Base-by-base conservation (phyloP, 1,140 invertebrate genomes). In the Goniozus legneri region DNA sequence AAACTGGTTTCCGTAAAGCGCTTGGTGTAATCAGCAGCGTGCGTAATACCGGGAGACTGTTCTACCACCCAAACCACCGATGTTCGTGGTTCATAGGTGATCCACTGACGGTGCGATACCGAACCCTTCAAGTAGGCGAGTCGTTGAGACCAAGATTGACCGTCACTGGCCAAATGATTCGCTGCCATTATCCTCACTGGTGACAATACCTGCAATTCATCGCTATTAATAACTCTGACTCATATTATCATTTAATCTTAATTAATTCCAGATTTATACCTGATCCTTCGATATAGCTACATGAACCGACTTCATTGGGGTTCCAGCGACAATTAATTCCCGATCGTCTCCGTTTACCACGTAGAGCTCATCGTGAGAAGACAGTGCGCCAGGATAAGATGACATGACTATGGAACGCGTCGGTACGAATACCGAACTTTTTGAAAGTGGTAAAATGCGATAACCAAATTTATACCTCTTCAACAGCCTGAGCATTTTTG, bases 351-450 rank as follows among this genome's bases (percentile, higher is more conserved):
- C 80, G 24, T 27, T 27, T 3, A 84, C 60, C 6, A 80, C 66
- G 63, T 95, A 95, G 68, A 88, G 94, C 60, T 96, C 93, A 69
- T 97, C 93, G 35, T 87, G 85, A 20, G 92, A 95, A 24, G 85
- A 86, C 1, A 97, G 62, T 1, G 86, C 81, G 12, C 89, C 94
- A 0, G 94, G 92, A 70, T 95, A 97, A 0, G 92, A 89, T 1
- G 92, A 89, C 44, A 91, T 81, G 6, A 82, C 79, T 3, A 78
- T 69, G 6, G 69, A 63, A 42, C 73, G 70, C 1, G 87, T 87
- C 1, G 88, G 84, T 16, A 88, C 82, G 2, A 75, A 58, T 7
- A 75, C 59, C 27, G 79, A 74, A 22, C 41, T 36, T 53, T 47
- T 58, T 32, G 21, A 27, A 2, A 32, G 36, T 0, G 80, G 77